Conservation (phyloP, 2,888 invertebrate species). For the Thelaira solivaga region DNA sequence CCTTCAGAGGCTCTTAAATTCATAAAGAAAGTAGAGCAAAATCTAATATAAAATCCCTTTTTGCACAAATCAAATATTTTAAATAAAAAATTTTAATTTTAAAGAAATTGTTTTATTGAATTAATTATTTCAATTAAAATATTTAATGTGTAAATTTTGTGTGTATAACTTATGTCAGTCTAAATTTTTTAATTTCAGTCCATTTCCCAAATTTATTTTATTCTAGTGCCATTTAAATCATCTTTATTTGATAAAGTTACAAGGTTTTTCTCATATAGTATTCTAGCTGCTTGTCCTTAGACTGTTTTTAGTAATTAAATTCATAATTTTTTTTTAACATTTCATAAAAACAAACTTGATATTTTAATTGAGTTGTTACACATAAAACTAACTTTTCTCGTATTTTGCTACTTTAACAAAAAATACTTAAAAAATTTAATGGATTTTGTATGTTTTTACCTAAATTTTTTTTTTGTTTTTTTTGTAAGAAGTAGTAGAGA, state of each 20-base stretch:
- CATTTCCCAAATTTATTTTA: background rate
- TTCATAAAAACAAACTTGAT: background rate
- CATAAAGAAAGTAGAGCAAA: too few relatives aligned
- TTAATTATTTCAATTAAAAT: too few relatives aligned
- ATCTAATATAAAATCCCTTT: too few relatives aligned
- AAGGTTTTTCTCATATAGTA: background rate
- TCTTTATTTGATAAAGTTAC: background rate
- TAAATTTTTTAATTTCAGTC: background rate
- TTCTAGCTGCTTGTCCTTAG: background rate
- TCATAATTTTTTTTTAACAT: background rate
- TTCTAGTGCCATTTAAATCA: background rate
- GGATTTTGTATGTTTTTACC: slow-evolving; percentile 30
- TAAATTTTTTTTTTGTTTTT: too few relatives aligned
- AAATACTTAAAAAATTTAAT: too few relatives aligned
- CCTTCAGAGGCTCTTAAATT: too few relatives aligned
- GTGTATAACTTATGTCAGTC: background rate
- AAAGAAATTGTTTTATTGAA: too few relatives aligned
- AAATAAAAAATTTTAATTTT: too few relatives aligned
- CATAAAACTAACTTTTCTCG: background rate
- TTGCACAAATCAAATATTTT: too few relatives aligned
- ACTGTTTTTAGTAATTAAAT: background rate
- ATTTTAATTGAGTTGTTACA: slow-evolving; percentile 7
- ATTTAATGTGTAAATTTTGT: too few relatives aligned
- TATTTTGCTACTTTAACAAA: too few relatives aligned
- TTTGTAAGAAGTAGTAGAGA: background rate